Evolutionary conservation across 53 echinoderm and acorn worm species (phyloP).

Genomic region (Arbacia lixula): DNA sequence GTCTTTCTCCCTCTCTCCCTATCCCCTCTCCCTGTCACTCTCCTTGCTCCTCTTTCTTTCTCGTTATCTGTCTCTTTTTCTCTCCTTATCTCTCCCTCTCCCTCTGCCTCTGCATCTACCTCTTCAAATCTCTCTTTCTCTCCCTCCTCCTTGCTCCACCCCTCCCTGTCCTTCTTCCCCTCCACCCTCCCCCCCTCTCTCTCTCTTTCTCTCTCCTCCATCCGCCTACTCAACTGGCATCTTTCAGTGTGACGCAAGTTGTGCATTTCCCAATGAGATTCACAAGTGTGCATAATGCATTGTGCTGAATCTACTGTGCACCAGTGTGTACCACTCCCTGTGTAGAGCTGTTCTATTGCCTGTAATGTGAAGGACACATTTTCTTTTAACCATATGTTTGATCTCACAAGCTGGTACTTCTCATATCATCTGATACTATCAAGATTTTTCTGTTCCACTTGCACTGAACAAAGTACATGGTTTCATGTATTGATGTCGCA

Average conservation of each 20-base stretch:
- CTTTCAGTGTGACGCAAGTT: conserved; percentile 8
- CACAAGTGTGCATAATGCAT: conserved; percentile 47
- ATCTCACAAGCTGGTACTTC: not conserved
- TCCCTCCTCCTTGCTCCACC: not conserved
- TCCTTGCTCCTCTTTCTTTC: not conserved
- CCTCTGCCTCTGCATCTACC: not conserved
- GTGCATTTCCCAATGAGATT: conserved; percentile 23
- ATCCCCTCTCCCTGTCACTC: not conserved
- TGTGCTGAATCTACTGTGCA: not conserved
- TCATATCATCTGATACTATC: too few species aligned
- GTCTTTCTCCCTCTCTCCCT: not conserved
- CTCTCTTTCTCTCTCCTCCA: conserved; percentile 1
- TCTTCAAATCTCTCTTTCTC: not conserved
- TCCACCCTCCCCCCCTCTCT: not conserved
- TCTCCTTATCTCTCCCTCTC: conserved; percentile 2
- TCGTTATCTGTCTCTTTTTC: not conserved
- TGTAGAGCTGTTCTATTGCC: too few species aligned
- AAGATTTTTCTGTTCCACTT: too few species aligned
- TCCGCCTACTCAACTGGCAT: too few species aligned
- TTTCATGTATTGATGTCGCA: too few species aligned
- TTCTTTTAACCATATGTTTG: conserved; percentile 44
- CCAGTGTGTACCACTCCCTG: too few species aligned
- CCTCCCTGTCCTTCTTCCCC: not conserved
- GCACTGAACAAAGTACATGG: too few species aligned
- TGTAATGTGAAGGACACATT: not conserved